Base-by-base conservation (phyloP, 1,140 invertebrate genomes). In the Drosophila grimshawi region DNA sequence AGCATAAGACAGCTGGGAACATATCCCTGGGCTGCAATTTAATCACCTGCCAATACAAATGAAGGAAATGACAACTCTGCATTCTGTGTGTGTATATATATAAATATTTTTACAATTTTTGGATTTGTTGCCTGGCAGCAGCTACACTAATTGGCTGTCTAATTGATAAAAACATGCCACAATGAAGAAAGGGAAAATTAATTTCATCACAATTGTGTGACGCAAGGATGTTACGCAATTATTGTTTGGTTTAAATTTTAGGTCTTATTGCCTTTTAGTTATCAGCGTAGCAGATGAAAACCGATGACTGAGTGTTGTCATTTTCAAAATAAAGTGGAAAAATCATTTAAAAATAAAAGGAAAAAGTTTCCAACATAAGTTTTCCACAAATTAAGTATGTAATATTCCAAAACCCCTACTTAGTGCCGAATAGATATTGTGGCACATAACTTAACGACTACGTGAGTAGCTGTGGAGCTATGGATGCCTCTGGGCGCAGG, bases 41-140 rank as follows among this genome's bases (percentile, higher is more conserved):
- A 88, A 86, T 86, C 83, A 88, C 82, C 82, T 80, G 56, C 52
- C 68, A 46, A 52, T 55, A 61, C 65, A 72, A 56, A 62, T 61
- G 6, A 35, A 8, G 3, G 5, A 27, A 5, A 35, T 41, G 37
- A 39, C 6, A 41, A 11, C 19, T 32, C 39, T 6, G 51, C 43
- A 29, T 33, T 33, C 33, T 52, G 35, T 37, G 35, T 7, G 35
- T 39, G 41, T 57, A 41, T 19, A 2, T 43, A 27, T 43, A 56
- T 4, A 41, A 19, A 56, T 35, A 55, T 43, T n/a, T 43, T 43
- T 43, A 43, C 10, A 43, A 52, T 59, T 41, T 53, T 41, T 57
- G 51, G 46, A 71, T 71, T 65, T 65, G 70, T 74, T 74, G 70
- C 59, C 59, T 6, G 53, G 59, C 29, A 27, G 33, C 37, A 60